Evolutionary conservation across 2,113 vertebrate species (phyloP).

Genomic region (Aleadryas rufinucha): DNA sequence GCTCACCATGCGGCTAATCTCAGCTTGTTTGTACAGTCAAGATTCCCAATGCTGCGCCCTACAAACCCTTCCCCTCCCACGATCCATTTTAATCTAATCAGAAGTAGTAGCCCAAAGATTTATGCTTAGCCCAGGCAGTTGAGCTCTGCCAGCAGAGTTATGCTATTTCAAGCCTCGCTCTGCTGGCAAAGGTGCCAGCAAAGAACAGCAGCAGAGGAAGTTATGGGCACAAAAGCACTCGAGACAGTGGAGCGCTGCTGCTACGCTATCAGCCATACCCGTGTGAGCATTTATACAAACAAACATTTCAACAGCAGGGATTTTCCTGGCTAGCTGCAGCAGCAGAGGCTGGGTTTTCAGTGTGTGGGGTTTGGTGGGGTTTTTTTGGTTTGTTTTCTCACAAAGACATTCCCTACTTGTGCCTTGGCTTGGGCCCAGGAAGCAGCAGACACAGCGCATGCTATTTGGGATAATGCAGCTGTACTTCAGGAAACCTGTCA

Average conservation of each 20-base stretch:
- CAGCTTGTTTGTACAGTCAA: conserved; percentile 35
- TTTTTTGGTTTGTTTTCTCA: not conserved
- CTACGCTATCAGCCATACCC: not conserved
- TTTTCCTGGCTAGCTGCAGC: not conserved
- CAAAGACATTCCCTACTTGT: not conserved
- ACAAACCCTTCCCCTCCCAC: not conserved
- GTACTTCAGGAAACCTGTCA: not conserved
- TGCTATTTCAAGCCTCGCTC: not conserved
- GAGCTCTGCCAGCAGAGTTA: not conserved
- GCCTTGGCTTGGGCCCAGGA: not conserved
- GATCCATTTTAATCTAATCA: conserved; percentile 45
- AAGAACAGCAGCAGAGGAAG: not conserved
- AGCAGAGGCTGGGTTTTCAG: not conserved
- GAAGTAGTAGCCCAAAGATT: conserved; percentile 7
- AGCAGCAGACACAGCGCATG: not conserved
- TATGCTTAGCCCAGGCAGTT: not conserved
- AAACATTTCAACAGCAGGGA: not conserved
- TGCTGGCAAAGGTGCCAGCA: not conserved
- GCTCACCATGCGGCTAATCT: not conserved
- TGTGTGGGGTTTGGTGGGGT: not conserved
- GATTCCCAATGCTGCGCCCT: not conserved
- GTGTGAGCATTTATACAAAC: not conserved
- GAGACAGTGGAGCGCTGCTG: not conserved
- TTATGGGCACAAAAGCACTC: not conserved
- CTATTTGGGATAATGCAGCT: not conserved